Evolutionary conservation across 2,797 vertebrate genomes (phyloP), one percentile per base, ranked within the genome.

Genomic region (Siniperca obscura): DNA sequence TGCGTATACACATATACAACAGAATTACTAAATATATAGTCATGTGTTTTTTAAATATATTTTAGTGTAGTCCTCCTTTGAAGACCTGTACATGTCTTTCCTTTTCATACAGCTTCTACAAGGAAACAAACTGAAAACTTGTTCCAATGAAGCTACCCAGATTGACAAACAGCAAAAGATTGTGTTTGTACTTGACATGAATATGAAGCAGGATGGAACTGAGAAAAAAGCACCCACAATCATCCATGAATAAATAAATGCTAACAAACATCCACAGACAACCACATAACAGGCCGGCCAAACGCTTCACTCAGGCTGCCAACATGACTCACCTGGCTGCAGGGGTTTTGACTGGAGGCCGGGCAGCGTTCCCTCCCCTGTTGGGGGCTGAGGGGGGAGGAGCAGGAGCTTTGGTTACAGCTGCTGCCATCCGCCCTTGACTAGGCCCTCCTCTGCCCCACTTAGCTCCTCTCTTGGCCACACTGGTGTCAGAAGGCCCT

Each of bases 321-420:
- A 73, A 27, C 0, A 14, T 74, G 81, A 86, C 83, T 92, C 84
- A 94, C 92, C 87, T 90, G 81, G 78, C 76, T 77, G 81, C 85
- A 59, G 86, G 81, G 50, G 76, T 50, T 87, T 90, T 91, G 70
- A 83, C 66, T 71, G 80, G 50, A 76, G 65, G 61, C 55, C 52
- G 55, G 44, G 66, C 66, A 34, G 78, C 83, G 72, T 89, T 92
- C 67, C 60, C 87, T 61, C 87, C 81, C 30, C 66, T 87, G 64
- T 25, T 17, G 30, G 85, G 53, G 25, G 72, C 74, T 38, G 65
- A 50, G 1, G 60, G 69, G 2, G 59, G 3, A 8, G 70, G 59
- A 64, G 62, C 60, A 50, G 87, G 60, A 60, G 81, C 62, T 88
- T 88, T 93, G 69, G 62, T 77, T 61, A 68, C 82, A 53, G 78